A percentile compares a stretch with the other conserved stretches of the same genome.
Evolutionary conservation across 2,113 vertebrate species (phyloP).

Genomic region (Dendrocopos noguchii): DNA sequence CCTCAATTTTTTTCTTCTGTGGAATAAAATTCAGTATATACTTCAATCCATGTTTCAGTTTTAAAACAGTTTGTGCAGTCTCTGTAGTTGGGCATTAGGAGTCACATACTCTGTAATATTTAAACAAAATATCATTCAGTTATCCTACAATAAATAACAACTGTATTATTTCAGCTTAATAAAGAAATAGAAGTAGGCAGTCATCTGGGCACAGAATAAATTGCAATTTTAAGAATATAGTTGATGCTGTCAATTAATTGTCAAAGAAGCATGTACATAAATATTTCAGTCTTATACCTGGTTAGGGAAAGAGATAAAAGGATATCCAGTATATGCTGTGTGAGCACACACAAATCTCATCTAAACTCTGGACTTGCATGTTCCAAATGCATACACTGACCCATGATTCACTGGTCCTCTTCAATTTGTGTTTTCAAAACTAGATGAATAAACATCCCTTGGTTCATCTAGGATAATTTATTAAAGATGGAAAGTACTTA

Average conservation of each 20-base stretch:
- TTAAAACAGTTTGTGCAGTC: not conserved
- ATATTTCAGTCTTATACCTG: not conserved
- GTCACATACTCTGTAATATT: not conserved
- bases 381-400: not conserved
- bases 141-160: not conserved
- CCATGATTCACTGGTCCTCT: not conserved
- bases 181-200: not conserved
- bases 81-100: not conserved
- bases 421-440: not conserved
- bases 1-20: not conserved
- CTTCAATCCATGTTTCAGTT: not conserved
- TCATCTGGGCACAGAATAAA: not conserved
- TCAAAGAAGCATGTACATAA: not conserved
- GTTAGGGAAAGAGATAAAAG: not conserved
- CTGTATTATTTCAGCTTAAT: not conserved
- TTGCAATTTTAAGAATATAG: not conserved
- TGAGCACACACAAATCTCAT: not conserved
- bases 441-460: not conserved
- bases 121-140: not conserved
- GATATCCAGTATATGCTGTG: not conserved
- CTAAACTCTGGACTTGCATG: accelerated
- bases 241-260: not conserved
- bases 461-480: not conserved
- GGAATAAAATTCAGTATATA: not conserved
- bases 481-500: not conserved